Conservation (phyloP, 2,797 vertebrate genomes). For the Craterocephalus amniculus region DNA sequence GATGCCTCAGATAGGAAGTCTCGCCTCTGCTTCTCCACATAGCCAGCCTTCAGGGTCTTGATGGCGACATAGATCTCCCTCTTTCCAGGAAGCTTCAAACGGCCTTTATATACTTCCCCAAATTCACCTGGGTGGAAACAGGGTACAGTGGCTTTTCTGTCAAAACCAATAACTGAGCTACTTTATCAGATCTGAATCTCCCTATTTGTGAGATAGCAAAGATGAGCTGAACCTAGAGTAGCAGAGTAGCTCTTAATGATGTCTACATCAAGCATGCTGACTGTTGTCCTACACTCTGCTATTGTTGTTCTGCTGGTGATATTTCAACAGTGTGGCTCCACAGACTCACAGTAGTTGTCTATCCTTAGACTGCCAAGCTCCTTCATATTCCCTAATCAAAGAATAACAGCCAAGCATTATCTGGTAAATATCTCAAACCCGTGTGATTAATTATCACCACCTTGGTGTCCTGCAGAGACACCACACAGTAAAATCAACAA, state of each 20-base stretch:
- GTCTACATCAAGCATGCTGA: slow-evolving; percentile 37
- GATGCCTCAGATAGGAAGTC: slow-evolving; percentile 98
- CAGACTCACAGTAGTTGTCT: slow-evolving; percentile 49
- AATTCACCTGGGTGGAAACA: slow-evolving; percentile 89
- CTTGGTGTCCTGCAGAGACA: slow-evolving; percentile 56
- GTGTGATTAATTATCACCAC: slow-evolving; percentile 73
- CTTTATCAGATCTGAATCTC: slow-evolving; percentile 16
- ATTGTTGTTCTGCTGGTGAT: slow-evolving; percentile 35
- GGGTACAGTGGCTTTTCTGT: slow-evolving; percentile 6
- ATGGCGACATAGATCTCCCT: slow-evolving; percentile 98
- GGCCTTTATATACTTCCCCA: slow-evolving; percentile 98
- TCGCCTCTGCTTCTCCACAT: slow-evolving; percentile 95
- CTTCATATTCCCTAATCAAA: slow-evolving; percentile 55
- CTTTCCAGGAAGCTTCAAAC: slow-evolving; percentile 96
- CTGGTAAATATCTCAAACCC: slow-evolving; percentile 63
- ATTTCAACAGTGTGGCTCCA: slow-evolving; percentile 42
- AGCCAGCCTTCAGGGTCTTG: slow-evolving; percentile 97
- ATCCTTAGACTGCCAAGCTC: slow-evolving; percentile 43
- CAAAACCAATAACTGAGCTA: neutral
- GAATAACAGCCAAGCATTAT: slow-evolving; percentile 44
- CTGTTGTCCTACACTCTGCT: slow-evolving; percentile 42
- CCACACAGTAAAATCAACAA: slow-evolving; percentile 69
- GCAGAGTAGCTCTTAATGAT: slow-evolving; percentile 37
- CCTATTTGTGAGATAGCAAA: slow-evolving; percentile 27
- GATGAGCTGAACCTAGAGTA: slow-evolving; percentile 14